Evolutionary conservation across 2,113 vertebrate genomes (phyloP).

Genomic region (Oreochromis niloticus): DNA sequence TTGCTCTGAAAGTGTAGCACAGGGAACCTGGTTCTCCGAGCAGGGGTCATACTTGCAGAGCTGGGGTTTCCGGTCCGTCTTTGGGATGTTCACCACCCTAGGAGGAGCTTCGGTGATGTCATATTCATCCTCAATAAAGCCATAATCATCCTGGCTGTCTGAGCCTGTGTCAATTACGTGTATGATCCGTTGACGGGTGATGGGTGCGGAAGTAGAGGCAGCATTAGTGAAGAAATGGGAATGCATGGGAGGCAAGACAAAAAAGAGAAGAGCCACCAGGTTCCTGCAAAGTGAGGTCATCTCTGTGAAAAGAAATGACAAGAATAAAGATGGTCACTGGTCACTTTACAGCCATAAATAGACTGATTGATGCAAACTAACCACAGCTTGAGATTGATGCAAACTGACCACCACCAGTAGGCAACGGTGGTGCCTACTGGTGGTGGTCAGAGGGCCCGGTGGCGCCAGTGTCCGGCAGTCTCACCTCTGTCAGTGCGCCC

Average conservation of each 20-base stretch:
- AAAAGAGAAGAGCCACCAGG: slow-evolving; percentile 29
- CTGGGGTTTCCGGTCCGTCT: not conserved
- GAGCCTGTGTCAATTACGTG: not conserved
- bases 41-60: slow-evolving; percentile 60
- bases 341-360: not conserved
- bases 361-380: not conserved
- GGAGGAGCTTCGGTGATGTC: not conserved
- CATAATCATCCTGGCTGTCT: not conserved
- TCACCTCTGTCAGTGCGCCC: no score
- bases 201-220: not conserved
- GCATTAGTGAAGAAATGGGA: slow-evolving; percentile 5
- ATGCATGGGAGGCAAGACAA: slow-evolving; percentile 18
- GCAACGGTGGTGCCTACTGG: no score
- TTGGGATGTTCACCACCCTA: rapidly evolving
- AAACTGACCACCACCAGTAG: no score
- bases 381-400: not conserved
- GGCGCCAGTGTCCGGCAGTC: no score
- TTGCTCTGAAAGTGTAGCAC: not conserved
- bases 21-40: slow-evolving; percentile 56
- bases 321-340: not conserved
- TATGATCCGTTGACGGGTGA: slow-evolving; percentile 16
- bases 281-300: slow-evolving; percentile 34
- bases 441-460: no score
- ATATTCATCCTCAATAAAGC: rapidly evolving
- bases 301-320: slow-evolving; percentile 34